Conservation (phyloP, 2,888 invertebrate species). For the Argynnis bischoffii region DNA sequence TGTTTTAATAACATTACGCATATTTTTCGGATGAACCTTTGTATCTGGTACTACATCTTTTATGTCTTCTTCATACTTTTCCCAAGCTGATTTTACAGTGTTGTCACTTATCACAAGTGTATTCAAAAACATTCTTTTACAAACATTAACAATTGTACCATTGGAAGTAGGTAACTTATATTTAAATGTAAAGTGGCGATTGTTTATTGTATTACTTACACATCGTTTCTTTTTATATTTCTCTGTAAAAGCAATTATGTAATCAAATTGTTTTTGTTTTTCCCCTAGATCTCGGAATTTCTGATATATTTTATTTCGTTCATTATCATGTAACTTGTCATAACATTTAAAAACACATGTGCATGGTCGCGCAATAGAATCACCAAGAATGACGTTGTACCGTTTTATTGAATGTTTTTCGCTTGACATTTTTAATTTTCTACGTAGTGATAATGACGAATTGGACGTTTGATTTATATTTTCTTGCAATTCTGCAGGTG, state of each 20-base stretch:
- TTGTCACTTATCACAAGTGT: conserved; percentile 3
- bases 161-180: conserved; percentile 10
- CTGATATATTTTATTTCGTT: conserved; percentile 1
- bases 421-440: background rate
- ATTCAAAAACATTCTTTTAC: conserved; percentile 13
- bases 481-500: background rate
- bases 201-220: background rate
- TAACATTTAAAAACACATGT: conserved; percentile 7
- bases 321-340: conserved; percentile 3
- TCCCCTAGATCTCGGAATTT: conserved; percentile 8
- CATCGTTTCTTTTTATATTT: conserved; percentile 10
- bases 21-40: background rate
- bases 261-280: conserved; percentile 3
- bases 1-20: background rate
- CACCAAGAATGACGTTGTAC: background rate
- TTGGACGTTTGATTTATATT: background rate
- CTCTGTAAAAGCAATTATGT: conserved; percentile 9
- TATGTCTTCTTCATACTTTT: background rate
- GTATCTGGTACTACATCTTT: background rate
- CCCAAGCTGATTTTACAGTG: conserved; percentile 11
- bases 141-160: conserved; percentile 1
- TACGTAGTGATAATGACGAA: background rate
- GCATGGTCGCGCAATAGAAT: background rate
- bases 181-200: conserved; percentile 1
- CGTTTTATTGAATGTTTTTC: background rate